Conservation (phyloP, 2,113 vertebrate genomes). For the Tragelaphus scriptus region DNA sequence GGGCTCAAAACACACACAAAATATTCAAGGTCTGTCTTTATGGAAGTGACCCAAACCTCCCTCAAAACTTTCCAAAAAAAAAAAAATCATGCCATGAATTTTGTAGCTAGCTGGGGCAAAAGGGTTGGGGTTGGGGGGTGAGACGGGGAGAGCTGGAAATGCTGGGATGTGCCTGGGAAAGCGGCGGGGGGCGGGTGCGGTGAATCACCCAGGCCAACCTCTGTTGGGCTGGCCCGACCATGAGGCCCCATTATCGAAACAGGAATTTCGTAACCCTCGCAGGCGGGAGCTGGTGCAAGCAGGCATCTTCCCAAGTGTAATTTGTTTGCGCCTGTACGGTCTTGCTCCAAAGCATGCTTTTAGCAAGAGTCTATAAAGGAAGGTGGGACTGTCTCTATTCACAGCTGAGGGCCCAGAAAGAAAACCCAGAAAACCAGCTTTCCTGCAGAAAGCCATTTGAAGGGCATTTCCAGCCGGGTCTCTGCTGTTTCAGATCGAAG, state of each 20-base stretch:
- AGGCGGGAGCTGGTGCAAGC: constrained; percentile 43
- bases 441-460: constrained; percentile 50
- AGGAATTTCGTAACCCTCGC: constrained; percentile 66
- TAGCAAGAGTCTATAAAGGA: constrained; percentile 76
- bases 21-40: neutral
- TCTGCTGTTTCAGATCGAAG: constrained; percentile 53
- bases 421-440: constrained; percentile 59
- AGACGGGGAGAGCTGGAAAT: no score
- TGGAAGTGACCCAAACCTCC: neutral
- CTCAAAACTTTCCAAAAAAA: neutral
- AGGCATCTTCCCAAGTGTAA: constrained; percentile 66
- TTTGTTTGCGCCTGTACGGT: constrained; percentile 78
- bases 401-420: constrained; percentile 71
- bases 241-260: constrained; percentile 37
- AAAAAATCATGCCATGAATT: neutral
- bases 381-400: constrained; percentile 71
- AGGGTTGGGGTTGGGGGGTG: neutral
- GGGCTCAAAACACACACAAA: neutral
- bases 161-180: neutral
- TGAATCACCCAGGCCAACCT: constrained; percentile 37
- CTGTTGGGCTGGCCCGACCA: constrained; percentile 34
- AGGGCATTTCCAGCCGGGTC: constrained; percentile 43
- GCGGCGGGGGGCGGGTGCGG: neutral
- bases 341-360: constrained; percentile 76
- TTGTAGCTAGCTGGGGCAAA: neutral